Conservation (phyloP, 2,113 vertebrate species). For the Festucalex cinctus region DNA sequence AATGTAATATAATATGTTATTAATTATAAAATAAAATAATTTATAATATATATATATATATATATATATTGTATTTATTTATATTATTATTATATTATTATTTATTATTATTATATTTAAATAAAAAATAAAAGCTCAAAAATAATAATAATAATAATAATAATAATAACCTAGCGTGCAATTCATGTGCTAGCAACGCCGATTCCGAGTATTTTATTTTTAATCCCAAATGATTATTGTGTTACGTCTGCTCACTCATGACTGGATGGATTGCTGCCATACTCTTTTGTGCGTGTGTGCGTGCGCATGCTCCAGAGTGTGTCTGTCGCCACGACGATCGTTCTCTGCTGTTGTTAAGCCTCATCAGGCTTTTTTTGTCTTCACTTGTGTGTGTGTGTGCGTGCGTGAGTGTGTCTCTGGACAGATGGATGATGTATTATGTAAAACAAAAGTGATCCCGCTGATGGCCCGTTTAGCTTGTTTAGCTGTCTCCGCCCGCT, state of each 20-base stretch:
- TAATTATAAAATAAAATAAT: too few relatives aligned
- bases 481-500: conserved; percentile 50
- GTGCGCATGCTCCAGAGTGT: conserved; percentile 24
- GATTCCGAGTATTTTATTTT: neutral
- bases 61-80: too few relatives aligned
- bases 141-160: neutral
- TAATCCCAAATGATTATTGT: neutral
- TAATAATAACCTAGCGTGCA: neutral
- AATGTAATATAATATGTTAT: too few relatives aligned
- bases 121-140: too few relatives aligned
- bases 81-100: too few relatives aligned
- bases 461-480: conserved; percentile 71
- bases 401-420: conserved; percentile 45
- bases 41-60: too few relatives aligned
- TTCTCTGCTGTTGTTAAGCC: conserved; percentile 35
- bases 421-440: conserved; percentile 77
- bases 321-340: conserved; percentile 41
- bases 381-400: conserved; percentile 13
- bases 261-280: neutral
- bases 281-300: neutral
- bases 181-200: neutral
- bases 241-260: neutral
- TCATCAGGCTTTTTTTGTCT: conserved; percentile 28
- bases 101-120: too few relatives aligned
- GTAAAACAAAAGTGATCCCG: conserved; percentile 73